phyloP scores from a whole-genome alignment of 1,140 invertebrate species.

The Drosophila saltans region DNA sequence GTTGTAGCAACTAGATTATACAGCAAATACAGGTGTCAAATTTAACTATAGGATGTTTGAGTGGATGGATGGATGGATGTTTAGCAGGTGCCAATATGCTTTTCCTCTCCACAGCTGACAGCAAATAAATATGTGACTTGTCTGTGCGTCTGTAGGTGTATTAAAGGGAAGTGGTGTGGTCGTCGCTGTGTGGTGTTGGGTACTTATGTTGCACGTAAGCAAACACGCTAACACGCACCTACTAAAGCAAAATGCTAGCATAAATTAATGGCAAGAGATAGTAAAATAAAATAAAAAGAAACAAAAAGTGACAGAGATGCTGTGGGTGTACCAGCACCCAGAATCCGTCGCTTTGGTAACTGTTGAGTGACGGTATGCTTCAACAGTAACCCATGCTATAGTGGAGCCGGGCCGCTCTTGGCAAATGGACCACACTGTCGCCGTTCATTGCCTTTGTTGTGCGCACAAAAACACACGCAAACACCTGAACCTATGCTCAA shows the following conservation, averaged over 20 bases:
- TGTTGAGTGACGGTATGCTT: conserved; percentile 1
- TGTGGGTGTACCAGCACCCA: not conserved
- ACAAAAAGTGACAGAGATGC: too few species aligned
- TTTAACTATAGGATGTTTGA: not conserved
- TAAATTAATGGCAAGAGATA: conserved; percentile 11
- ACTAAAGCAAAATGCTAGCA: conserved; percentile 4
- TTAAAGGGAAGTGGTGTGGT: not conserved
- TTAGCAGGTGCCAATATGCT: conserved; percentile 2
- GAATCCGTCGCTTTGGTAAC: not conserved
- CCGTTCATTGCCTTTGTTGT: conserved; percentile 61
- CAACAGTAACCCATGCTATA: not conserved
- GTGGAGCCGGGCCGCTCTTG: not conserved
- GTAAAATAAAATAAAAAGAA: not conserved
- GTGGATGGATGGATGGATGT: not conserved
- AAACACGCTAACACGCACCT: conserved; percentile 1
- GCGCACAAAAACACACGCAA: conserved; percentile 35
- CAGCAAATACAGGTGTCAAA: not conserved
- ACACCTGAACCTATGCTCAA: conserved; percentile 38
- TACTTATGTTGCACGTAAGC: not conserved
- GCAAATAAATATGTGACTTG: conserved; percentile 14
- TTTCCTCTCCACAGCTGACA: conserved; percentile 5
- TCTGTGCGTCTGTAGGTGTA: not conserved
- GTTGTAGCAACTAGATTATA: not conserved
- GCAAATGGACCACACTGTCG: conserved; percentile 25
- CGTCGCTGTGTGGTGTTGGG: not conserved